Percentiles rank a stretch among this genome's conserved stretches.
phyloP scores from a whole-genome alignment of 2,888 invertebrate genomes.

The Lasioglossum pauxillum region DNA sequence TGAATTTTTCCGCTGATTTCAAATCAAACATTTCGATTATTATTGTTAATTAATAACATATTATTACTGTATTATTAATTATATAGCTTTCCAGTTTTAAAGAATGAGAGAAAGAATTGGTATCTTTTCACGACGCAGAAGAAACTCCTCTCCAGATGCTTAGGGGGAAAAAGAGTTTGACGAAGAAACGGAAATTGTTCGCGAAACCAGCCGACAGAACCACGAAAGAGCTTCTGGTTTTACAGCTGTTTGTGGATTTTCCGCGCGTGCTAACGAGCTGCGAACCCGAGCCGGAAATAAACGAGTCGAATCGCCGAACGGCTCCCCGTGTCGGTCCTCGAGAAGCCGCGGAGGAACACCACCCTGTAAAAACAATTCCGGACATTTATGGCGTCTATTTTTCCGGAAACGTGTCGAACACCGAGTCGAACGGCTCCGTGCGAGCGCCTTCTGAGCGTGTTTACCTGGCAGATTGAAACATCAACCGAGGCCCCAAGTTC shows the following conservation, averaged over 20 bases:
- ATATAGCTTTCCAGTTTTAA: neutral
- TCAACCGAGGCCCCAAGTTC: neutral
- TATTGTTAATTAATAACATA: neutral
- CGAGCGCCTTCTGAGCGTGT: neutral
- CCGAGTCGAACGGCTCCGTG: neutral
- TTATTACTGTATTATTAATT: neutral
- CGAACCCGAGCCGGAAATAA: slow-evolving; percentile 63
- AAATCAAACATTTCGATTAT: neutral
- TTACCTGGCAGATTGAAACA: neutral
- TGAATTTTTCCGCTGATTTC: neutral
- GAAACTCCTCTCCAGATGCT: neutral
- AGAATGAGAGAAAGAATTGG: too few relatives aligned
- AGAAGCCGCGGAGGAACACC: neutral
- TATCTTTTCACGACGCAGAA: neutral
- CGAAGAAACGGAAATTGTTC: slow-evolving; percentile 3
- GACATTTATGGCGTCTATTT: slow-evolving; percentile 14
- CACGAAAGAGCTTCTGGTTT: slow-evolving; percentile 15
- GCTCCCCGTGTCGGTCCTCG: slow-evolving; percentile 11
- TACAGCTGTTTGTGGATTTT: slow-evolving; percentile 54
- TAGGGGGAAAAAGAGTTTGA: neutral
- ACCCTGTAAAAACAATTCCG: slow-evolving; percentile 31
- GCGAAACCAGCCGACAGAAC: slow-evolving; percentile 11
- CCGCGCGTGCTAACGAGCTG: slow-evolving; percentile 54
- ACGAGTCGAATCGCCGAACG: slow-evolving; percentile 31
- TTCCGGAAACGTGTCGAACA: slow-evolving; percentile 9